These are phyloP conservation scores for Graptemys geographica DNA, from an alignment of 2,797 vertebrate species.

Conservation along the genomic window DNA sequence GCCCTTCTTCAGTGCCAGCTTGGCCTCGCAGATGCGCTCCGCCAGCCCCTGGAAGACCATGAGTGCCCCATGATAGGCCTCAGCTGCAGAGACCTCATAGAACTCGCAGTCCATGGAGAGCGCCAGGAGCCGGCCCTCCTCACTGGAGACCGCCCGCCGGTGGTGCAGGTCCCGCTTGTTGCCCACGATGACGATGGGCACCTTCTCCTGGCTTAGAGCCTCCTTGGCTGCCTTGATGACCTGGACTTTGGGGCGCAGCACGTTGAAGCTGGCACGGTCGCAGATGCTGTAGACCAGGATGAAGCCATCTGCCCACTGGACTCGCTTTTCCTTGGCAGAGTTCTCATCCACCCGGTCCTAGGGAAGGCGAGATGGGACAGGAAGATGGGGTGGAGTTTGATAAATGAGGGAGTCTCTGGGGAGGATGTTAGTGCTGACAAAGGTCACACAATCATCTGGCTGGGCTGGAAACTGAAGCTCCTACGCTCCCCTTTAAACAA, in stretches of 20 bases:
- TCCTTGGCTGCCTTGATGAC: conserved; percentile 82
- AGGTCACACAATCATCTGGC: not conserved
- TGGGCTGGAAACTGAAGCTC: not conserved
- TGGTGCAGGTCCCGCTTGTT: conserved; percentile 86
- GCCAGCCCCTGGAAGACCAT: conserved; percentile 85
- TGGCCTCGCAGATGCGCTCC: conserved; percentile 79
- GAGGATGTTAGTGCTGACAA: not conserved
- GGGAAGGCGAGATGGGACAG: not conserved
- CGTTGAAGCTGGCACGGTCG: conserved; percentile 84
- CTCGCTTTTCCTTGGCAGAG: conserved; percentile 78
- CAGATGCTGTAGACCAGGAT: conserved; percentile 87
- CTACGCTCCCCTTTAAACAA: not conserved
- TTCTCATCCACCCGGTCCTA: conserved; percentile 71
- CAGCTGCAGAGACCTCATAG: conserved; percentile 86
- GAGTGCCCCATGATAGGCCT: conserved; percentile 84
- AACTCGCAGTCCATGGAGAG: conserved; percentile 84
- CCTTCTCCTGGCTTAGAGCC: conserved; percentile 79
- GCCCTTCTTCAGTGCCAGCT: conserved; percentile 77
- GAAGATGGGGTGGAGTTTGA: not conserved
- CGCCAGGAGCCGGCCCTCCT: conserved; percentile 85
- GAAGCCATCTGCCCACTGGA: conserved; percentile 87
- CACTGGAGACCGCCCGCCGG: conserved; percentile 80
- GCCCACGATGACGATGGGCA: conserved; percentile 85
- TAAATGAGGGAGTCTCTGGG: not conserved
- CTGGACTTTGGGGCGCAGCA: conserved; percentile 80